phyloP scores from a whole-genome alignment of 1,140 invertebrate genomes.

The Lepidotrigona ventralis region DNA sequence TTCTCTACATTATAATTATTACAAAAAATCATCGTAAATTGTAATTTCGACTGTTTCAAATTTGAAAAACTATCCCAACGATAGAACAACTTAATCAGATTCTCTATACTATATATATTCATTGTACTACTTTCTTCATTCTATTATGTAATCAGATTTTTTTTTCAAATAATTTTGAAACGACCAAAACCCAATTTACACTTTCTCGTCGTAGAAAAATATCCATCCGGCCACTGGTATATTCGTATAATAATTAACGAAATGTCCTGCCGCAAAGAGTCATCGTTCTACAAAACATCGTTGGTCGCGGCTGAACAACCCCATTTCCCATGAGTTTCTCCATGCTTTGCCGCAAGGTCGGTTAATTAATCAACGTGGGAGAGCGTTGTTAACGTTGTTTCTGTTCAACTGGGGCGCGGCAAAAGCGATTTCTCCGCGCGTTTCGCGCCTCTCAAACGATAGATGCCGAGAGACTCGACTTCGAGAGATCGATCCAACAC shows the following conservation, averaged over 20 bases:
- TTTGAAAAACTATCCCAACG: too few species aligned
- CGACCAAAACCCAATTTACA: background rate
- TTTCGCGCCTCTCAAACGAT: constrained; percentile 8
- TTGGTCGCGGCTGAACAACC: background rate
- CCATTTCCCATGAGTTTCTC: background rate
- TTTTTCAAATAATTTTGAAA: background rate
- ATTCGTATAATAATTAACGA: too few species aligned
- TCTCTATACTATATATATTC: too few species aligned
- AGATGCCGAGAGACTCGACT: too few species aligned
- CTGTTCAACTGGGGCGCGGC: background rate
- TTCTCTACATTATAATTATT: too few species aligned
- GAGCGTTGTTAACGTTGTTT: constrained; percentile 1
- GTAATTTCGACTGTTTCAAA: too few species aligned
- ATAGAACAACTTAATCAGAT: too few species aligned
- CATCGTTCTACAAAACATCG: background rate
- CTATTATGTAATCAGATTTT: too few species aligned
- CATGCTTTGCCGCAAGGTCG: background rate
- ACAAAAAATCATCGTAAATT: too few species aligned
- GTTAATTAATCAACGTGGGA: background rate
- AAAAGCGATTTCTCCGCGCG: background rate
- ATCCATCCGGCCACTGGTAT: background rate
- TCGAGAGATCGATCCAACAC: background rate
- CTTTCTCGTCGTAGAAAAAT: background rate
- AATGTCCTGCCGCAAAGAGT: background rate
- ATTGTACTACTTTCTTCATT: too few species aligned